phyloP scores from a whole-genome alignment of 2,113 vertebrate genomes.

The Deroptyus accipitrinus region DNA sequence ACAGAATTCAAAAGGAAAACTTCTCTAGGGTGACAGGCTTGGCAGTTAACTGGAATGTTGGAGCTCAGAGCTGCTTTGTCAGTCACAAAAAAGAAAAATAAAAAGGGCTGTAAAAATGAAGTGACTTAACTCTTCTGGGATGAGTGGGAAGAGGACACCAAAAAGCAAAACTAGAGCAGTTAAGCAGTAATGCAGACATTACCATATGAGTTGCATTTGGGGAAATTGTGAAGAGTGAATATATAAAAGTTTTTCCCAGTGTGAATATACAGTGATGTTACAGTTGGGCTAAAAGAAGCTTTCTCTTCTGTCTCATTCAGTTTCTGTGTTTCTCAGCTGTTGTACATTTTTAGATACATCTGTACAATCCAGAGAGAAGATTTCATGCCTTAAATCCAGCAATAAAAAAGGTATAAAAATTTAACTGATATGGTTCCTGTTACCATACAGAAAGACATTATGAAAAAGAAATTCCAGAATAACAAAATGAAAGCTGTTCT shows the following conservation, averaged over 20 bases:
- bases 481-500: not conserved
- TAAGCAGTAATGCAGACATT: not conserved
- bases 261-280: not conserved
- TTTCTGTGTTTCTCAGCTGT: not conserved
- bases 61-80: slow-evolving; percentile 37
- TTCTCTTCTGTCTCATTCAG: not conserved
- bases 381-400: not conserved
- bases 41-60: slow-evolving; percentile 30
- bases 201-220: not conserved
- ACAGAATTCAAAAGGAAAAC: slow-evolving; percentile 17
- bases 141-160: not conserved
- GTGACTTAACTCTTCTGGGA: not conserved
- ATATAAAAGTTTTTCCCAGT: not conserved
- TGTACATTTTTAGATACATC: not conserved
- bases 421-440: fast-evolving
- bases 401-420: not conserved
- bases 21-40: slow-evolving; percentile 42
- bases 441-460: not conserved
- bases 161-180: not conserved
- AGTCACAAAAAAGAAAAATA: not conserved
- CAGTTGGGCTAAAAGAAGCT: not conserved
- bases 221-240: not conserved
- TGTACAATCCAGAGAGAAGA: not conserved
- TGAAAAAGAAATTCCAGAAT: not conserved
- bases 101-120: not conserved